phyloP scores from a whole-genome alignment of 2,113 vertebrate species.

The Epinephelus fuscoguttatus region DNA sequence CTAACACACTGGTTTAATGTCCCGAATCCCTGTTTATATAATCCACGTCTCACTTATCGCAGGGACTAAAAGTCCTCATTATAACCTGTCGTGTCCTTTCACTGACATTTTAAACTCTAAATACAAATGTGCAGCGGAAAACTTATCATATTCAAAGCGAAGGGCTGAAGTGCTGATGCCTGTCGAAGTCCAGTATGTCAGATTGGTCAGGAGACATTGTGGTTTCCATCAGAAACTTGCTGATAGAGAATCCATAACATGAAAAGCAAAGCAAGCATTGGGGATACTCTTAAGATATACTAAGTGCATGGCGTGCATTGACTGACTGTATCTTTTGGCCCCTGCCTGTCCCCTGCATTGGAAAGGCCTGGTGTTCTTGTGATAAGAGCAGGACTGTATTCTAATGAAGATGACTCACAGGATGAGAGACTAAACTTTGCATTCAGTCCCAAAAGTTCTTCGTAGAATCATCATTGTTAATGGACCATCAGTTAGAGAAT shows the following conservation, averaged over 20 bases:
- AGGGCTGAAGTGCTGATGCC: neutral
- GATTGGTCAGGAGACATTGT: neutral
- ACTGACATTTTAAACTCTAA: neutral
- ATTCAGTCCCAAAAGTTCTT: neutral
- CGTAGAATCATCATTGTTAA: neutral
- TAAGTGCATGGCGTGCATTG: neutral
- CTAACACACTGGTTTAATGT: neutral
- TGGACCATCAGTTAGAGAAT: neutral
- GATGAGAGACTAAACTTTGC: neutral
- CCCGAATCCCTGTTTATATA: neutral
- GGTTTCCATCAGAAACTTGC: neutral
- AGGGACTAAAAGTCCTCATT: neutral
- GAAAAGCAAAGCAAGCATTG: neutral
- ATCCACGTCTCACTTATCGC: neutral
- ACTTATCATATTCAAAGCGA: neutral
- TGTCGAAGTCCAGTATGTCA: neutral
- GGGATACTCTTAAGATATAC: neutral
- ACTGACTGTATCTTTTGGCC: conserved; percentile 4
- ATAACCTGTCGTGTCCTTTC: neutral
- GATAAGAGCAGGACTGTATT: conserved; percentile 6
- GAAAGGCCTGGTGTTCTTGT: neutral
- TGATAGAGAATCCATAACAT: neutral
- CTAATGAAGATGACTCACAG: neutral
- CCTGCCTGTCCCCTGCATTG: neutral
- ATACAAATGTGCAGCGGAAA: conserved; percentile 1